Base-by-base conservation (phyloP, 2,113 vertebrate species). In the Malurus cyaneus region DNA sequence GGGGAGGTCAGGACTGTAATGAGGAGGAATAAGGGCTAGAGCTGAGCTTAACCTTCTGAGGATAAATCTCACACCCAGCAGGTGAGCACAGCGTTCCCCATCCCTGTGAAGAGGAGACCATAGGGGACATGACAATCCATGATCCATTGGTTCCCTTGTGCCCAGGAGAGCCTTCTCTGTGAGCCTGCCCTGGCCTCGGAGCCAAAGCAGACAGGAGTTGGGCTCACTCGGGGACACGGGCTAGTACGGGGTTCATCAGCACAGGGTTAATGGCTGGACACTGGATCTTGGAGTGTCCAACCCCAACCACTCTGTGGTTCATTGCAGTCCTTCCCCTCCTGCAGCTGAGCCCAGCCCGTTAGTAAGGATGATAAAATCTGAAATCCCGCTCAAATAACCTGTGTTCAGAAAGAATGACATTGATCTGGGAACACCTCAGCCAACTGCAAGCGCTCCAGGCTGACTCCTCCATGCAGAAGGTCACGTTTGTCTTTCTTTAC, bases 61-160 rank as follows among this genome's bases (percentile, higher is more conserved):
- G 34, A 4, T 31, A 34, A 74, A 62, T 79, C 29, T 78, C 60
- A 18, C 17, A 25, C 7, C 11, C 34, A 39, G 56, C 14, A 23
- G 29, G 56, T 26, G 36, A 70, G 21, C 56, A 18, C 47, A n/a
- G 31, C 14, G 4, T 50, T 49, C 7, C 21, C 32, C 7, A 14
- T 31, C 42, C 23, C 25, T 36, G 4, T 8, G 5, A 7, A 61
- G 42, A 39, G 16, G 26, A 54, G 12, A 44, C 12, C 39, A 29
- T n/a, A 31, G 65, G 41, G 70, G 18, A 32, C 0, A 0, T 2
- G 61, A 6, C 24, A 13, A 26, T 28, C n/a, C n/a, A 28, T 0
- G 0, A 62, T 14, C 34, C 8, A 4, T 1, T 0, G 5, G 9
- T 59, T 62, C 14, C 12, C 11, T 28, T 49, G 24, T 14, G 46